Conservation (phyloP, 1,140 invertebrate species). For the Leptoteleia sp. region DNA sequence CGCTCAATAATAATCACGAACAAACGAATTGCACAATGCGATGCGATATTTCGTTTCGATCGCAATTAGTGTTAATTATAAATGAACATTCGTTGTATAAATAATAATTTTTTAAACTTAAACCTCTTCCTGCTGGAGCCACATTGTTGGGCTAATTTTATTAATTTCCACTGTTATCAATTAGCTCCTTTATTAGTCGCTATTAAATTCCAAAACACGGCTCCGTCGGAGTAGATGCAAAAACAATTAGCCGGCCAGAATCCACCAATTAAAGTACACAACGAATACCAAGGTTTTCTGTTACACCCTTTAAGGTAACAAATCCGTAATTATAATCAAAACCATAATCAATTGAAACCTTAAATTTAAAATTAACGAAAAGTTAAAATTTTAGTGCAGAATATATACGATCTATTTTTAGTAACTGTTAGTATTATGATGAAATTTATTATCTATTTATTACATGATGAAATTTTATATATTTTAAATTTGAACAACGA, state of each 20-base stretch:
- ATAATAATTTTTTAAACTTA: conserved; percentile 20
- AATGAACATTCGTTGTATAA: conserved; percentile 7
- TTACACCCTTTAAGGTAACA: too few relatives aligned
- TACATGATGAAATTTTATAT: too few relatives aligned
- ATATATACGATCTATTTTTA: too few relatives aligned
- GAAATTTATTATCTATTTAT: too few relatives aligned
- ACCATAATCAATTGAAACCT: too few relatives aligned
- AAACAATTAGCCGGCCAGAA: conserved; percentile 10
- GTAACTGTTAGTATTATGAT: too few relatives aligned
- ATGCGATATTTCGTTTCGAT: conserved; percentile 34
- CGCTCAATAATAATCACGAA: conserved; percentile 33
- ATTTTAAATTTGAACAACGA: too few relatives aligned
- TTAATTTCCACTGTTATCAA: conserved; percentile 19
- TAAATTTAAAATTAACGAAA: too few relatives aligned
- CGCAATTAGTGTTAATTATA: conserved; percentile 46
- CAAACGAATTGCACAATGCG: conserved; percentile 34
- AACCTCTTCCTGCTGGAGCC: conserved; percentile 9
- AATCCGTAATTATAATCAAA: too few relatives aligned
- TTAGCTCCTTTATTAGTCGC: conserved; percentile 11
- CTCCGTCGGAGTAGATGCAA: not conserved
- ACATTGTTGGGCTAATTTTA: conserved; percentile 10
- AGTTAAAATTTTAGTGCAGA: too few relatives aligned
- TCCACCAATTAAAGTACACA: conserved; percentile 10
- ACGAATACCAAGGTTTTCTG: not conserved
- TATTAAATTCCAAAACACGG: not conserved